Percentiles rank a stretch among this genome's conserved stretches.
These are phyloP conservation scores for Eristalinus aeneus DNA, from an alignment of 2,888 invertebrate genomes.

Conservation along the genomic window DNA sequence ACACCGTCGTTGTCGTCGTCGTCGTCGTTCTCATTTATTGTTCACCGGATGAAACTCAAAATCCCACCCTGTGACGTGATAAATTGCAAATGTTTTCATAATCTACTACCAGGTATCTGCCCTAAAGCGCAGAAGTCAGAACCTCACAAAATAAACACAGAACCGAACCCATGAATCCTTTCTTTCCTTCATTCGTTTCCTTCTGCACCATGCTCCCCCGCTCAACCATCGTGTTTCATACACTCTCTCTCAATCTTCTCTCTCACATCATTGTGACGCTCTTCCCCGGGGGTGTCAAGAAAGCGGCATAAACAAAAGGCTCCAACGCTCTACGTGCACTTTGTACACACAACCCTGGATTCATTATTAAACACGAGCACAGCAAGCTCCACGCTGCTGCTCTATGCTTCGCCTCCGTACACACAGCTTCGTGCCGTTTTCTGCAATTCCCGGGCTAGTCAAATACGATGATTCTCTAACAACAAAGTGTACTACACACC, in stretches of 20 bases:
- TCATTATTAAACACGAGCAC: conserved; percentile 42
- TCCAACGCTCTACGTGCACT: background rate
- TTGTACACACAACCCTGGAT: conserved; percentile 51
- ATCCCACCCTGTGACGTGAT: background rate
- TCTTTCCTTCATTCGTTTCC: conserved; percentile 7
- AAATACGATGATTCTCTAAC: conserved; percentile 49
- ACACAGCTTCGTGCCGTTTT: conserved; percentile 9
- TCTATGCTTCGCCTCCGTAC: background rate
- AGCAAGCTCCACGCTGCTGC: background rate
- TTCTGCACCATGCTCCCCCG: background rate
- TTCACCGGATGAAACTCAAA: background rate
- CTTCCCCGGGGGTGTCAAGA: conserved; percentile 10
- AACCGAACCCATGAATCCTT: background rate
- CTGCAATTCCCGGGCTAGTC: conserved; percentile 63
- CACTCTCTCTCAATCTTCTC: background rate
- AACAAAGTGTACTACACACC: conserved; percentile 26
- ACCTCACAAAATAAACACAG: background rate
- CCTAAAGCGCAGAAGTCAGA: conserved; percentile 48
- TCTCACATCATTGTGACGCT: background rate
- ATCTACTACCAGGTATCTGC: background rate
- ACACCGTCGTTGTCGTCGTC: background rate
- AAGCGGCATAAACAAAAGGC: conserved; percentile 16
- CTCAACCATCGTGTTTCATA: background rate
- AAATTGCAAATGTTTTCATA: background rate
- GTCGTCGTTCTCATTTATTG: background rate